Percentiles rank a stretch among this genome's conserved stretches.
phyloP scores from a whole-genome alignment of 2,113 vertebrate species.

The Zingel zingel region DNA sequence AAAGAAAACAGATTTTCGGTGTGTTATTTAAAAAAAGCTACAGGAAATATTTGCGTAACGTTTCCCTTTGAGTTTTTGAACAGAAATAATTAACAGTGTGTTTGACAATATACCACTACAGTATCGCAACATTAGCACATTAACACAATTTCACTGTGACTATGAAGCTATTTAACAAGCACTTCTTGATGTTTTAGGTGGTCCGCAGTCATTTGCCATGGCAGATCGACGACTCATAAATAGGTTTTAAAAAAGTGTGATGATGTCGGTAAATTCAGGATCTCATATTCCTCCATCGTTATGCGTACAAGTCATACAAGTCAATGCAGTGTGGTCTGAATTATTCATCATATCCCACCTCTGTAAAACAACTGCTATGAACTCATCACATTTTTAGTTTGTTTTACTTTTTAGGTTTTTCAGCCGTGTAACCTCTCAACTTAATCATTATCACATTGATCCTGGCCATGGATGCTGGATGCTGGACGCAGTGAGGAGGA shows the following conservation, averaged over 20 bases:
- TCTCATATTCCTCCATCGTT: not conserved
- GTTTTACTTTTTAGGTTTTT: not conserved
- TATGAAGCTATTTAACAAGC: not conserved
- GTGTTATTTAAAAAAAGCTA: too few species aligned
- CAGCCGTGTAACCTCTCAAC: not conserved
- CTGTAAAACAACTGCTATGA: not conserved
- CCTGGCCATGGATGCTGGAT: too few species aligned
- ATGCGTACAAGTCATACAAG: not conserved
- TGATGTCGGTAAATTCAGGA: not conserved
- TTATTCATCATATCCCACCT: not conserved
- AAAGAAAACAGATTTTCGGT: too few species aligned
- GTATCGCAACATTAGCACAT: too few species aligned
- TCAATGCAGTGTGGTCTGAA: not conserved
- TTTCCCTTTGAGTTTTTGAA: not conserved
- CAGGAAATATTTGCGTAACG: not conserved
- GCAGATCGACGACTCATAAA: not conserved
- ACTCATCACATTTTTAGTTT: not conserved
- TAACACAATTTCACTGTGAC: not conserved
- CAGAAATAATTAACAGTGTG: not conserved
- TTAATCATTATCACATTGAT: not conserved
- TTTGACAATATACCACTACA: not conserved
- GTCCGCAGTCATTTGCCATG: not conserved
- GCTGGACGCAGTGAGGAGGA: not conserved
- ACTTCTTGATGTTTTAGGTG: not conserved
- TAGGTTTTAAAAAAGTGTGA: not conserved